These are phyloP conservation scores for Poeciliopsis paucimaculata DNA, from an alignment of 2,797 vertebrate genomes.

Conservation along the genomic window DNA sequence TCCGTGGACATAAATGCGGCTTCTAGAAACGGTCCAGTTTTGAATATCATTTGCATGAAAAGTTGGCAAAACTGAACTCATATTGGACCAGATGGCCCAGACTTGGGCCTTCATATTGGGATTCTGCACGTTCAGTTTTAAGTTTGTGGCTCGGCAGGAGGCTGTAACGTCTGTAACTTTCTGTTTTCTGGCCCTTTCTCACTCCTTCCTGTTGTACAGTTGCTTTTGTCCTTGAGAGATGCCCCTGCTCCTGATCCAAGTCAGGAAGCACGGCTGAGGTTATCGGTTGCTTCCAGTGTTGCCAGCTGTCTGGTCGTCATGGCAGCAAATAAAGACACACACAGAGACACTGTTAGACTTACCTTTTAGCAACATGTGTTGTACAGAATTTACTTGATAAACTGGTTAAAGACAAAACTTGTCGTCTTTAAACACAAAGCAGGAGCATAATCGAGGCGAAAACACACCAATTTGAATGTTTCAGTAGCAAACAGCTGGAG, in stretches of 20 bases:
- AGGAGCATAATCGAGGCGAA: conserved; percentile 4
- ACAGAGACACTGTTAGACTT: background rate
- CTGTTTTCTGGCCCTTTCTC: conserved; percentile 1
- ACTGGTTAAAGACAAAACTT: background rate
- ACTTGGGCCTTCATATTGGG: background rate
- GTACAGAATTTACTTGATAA: background rate
- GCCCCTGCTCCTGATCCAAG: conserved; percentile 57
- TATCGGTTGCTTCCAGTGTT: conserved; percentile 61
- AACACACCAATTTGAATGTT: conserved; percentile 21
- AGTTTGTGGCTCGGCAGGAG: background rate
- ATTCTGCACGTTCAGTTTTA: background rate
- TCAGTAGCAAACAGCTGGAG: conserved; percentile 41
- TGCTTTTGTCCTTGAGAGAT: conserved; percentile 56
- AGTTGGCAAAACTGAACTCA: background rate
- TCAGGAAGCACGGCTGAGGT: conserved; percentile 49
- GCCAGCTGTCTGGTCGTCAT: conserved; percentile 47
- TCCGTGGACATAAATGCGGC: background rate
- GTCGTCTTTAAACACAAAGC: background rate
- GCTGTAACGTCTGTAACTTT: background rate
- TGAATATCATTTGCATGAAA: background rate
- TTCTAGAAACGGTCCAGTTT: background rate
- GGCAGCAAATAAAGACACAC: conserved; percentile 38
- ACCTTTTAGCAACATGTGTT: background rate
- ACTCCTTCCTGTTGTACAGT: conserved; percentile 9
- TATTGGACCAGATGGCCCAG: background rate